These are phyloP conservation scores for Diacarnus erythraeanus DNA, from an alignment of 37 sponge, comb jelly and placozoan genomes.

Conservation along the genomic window DNA sequence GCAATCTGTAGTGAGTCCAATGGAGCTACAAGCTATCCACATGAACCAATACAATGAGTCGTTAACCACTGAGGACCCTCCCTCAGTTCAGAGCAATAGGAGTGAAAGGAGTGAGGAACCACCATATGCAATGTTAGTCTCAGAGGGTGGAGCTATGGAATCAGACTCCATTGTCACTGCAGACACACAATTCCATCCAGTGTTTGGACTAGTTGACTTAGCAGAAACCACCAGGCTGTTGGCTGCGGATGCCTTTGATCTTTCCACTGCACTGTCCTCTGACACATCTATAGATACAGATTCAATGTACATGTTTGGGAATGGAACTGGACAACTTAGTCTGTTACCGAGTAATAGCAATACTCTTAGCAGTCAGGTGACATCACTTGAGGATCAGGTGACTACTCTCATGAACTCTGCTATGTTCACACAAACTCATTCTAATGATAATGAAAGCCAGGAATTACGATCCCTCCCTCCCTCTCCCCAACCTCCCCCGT, in stretches of 20 bases:
- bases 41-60: neutral
- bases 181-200: neutral
- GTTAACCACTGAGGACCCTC: neutral
- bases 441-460: neutral
- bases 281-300: neutral
- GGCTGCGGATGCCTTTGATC: neutral
- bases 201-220: neutral
- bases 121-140: neutral
- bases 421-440: neutral
- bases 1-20: neutral
- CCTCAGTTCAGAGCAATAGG: neutral
- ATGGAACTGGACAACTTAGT: conserved; percentile 1
- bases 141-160: neutral
- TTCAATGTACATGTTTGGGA: conserved; percentile 1
- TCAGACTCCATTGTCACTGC: neutral
- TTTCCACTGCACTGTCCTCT: neutral
- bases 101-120: neutral
- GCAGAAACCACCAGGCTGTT: neutral
- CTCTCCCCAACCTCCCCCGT: neutral
- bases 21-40: neutral
- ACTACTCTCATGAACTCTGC: neutral
- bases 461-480: neutral
- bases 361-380: neutral
- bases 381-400: neutral
- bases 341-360: neutral